Evolutionary conservation across 2,888 invertebrate species (phyloP).

Genomic region (Agriopis aurantiaria): DNA sequence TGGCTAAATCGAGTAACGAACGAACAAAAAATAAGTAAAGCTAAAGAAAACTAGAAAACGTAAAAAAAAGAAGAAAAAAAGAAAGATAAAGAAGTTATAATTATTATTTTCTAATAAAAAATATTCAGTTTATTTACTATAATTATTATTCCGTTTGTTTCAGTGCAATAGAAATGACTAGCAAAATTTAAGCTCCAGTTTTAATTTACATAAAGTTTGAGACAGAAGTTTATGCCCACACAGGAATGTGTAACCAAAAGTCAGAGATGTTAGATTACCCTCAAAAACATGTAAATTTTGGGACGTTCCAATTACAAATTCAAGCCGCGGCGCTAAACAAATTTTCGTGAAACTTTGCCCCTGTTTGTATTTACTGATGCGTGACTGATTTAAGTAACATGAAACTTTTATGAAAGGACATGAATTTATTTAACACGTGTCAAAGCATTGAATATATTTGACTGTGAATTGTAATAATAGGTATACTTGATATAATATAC

Average conservation of each 20-base stretch:
- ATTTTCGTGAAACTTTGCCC: conserved; percentile 44
- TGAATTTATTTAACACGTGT: not conserved
- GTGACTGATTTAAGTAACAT: conserved; percentile 40
- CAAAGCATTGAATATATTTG: not conserved
- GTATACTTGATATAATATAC: no score
- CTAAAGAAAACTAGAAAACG: no score
- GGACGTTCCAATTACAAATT: conserved; percentile 39
- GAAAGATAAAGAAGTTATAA: no score
- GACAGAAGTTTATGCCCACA: conserved; percentile 2
- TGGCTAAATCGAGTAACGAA: no score
- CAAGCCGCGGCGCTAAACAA: conserved; percentile 41
- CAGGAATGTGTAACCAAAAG: conserved; percentile 32
- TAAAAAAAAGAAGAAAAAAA: no score
- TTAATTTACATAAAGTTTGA: conserved; percentile 5
- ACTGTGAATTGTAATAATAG: not conserved
- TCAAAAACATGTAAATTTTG: conserved; percentile 44
- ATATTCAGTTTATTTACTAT: no score
- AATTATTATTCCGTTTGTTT: not conserved
- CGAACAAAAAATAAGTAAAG: no score
- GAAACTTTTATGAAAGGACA: conserved; percentile 24
- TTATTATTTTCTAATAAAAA: no score
- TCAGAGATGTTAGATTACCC: conserved; percentile 44
- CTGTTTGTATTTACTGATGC: conserved; percentile 43
- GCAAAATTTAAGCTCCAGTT: conserved; percentile 1
- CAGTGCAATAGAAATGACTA: not conserved